Conservation (phyloP, 2,888 invertebrate species). For the Parasteatoda lunata region DNA sequence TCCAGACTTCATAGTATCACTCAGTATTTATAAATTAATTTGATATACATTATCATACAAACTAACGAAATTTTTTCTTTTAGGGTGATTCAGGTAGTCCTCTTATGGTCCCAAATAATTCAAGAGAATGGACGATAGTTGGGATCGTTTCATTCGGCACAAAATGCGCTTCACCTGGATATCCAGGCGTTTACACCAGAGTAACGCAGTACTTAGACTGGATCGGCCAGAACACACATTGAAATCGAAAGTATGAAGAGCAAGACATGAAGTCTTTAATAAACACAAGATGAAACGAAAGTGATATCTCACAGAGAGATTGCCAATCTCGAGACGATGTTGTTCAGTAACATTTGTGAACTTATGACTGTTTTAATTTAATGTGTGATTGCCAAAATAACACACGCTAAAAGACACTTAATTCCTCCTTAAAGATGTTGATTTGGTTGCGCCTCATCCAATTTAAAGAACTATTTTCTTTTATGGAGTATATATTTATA, state of each 20-base stretch:
- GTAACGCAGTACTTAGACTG: conserved; percentile 64
- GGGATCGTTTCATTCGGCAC: conserved; percentile 65
- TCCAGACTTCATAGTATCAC: too few relatives aligned
- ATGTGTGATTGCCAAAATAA: conserved; percentile 16
- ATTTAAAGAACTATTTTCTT: too few relatives aligned
- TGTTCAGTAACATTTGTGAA: not conserved
- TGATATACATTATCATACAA: too few relatives aligned
- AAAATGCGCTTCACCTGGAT: conserved; percentile 64
- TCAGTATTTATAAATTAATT: too few relatives aligned
- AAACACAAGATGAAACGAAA: conserved; percentile 11
- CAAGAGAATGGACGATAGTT: conserved; percentile 59
- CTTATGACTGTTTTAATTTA: not conserved
- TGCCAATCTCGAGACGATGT: not conserved
- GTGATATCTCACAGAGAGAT: not conserved
- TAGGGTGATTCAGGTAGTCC: conserved; percentile 67
- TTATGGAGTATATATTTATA: not conserved
- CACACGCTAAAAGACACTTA: not conserved
- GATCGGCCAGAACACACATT: conserved; percentile 55
- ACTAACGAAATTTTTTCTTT: not conserved
- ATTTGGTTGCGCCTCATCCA: too few relatives aligned
- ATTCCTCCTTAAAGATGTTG: not conserved
- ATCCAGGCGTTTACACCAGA: conserved; percentile 60
- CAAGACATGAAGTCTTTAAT: conserved; percentile 32
- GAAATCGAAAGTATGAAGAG: not conserved
- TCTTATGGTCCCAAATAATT: conserved; percentile 63